Percentiles rank a stretch among this genome's conserved stretches.
Evolutionary conservation across 2,888 invertebrate species (phyloP).

Genomic region (Spodoptera picta): DNA sequence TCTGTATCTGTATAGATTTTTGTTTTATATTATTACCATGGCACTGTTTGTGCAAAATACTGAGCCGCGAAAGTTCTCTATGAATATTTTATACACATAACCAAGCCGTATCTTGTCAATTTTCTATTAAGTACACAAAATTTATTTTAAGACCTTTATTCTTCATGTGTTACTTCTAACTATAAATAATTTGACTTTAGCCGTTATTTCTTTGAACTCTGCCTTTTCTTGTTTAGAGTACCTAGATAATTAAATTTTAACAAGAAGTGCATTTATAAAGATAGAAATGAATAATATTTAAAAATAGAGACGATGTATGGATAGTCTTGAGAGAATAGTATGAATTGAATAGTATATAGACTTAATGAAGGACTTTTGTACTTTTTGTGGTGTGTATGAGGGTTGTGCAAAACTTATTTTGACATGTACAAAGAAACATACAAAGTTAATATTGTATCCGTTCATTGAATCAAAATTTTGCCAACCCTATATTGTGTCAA

Average conservation of each 20-base stretch:
- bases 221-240: conserved; percentile 65
- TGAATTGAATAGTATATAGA: conserved; percentile 75
- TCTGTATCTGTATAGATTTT: conserved; percentile 60
- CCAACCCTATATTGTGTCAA: conserved; percentile 78
- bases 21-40: background rate
- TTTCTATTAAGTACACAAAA: conserved; percentile 47
- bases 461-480: conserved; percentile 58
- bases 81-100: conserved; percentile 17
- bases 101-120: conserved; percentile 44
- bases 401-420: conserved; percentile 72
- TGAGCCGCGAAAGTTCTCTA: conserved; percentile 4
- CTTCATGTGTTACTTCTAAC: conserved; percentile 25
- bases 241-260: conserved; percentile 77
- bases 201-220: conserved; percentile 33
- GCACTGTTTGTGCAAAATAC: too few relatives aligned
- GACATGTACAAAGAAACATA: conserved; percentile 53
- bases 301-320: conserved; percentile 77
- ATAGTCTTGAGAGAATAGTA: conserved; percentile 82
- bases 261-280: conserved; percentile 88
- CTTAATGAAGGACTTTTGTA: conserved; percentile 82
- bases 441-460: conserved; percentile 49
- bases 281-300: conserved; percentile 82
- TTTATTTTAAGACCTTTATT: conserved; percentile 16
- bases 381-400: conserved; percentile 83
- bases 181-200: conserved; percentile 29